Percentiles rank a stretch among this genome's conserved stretches.
These are phyloP conservation scores for Caenorhabditis brenneri DNA, from an alignment of 1,140 invertebrate species.

Conservation along the genomic window DNA sequence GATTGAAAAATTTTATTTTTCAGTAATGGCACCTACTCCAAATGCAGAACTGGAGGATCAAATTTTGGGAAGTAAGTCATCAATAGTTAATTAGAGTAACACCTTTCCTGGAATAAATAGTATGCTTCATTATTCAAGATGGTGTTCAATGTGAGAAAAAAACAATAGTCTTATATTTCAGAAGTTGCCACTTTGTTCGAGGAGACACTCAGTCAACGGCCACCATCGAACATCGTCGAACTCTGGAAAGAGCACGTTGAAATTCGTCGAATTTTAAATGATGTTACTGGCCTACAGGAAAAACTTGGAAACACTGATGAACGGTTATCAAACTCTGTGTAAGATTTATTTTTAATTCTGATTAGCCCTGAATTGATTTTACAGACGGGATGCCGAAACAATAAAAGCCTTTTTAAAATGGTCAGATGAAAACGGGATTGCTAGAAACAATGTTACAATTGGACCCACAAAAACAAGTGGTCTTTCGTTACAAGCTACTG, in stretches of 20 bases:
- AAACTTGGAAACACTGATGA: background rate
- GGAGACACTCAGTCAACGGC: background rate
- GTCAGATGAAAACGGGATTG: background rate
- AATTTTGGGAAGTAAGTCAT: constrained; percentile 23
- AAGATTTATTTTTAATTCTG: background rate
- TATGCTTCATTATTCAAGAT: no score
- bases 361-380: background rate
- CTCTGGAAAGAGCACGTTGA: constrained; percentile 1
- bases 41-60: background rate
- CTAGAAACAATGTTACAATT: constrained; percentile 13
- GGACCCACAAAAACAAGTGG: background rate
- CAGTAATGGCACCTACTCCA: background rate
- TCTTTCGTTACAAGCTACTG: constrained; percentile 1
- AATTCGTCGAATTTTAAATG: background rate
- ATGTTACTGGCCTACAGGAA: background rate
- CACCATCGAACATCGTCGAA: background rate
- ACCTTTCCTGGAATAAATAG: no score
- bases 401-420: background rate
- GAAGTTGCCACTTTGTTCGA: constrained; percentile 4
- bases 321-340: background rate
- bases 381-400: background rate
- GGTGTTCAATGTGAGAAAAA: no score
- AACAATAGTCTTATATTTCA: background rate
- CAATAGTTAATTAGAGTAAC: background rate
- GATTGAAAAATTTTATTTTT: background rate